Conservation (phyloP, 2,113 vertebrate species). For the Coptodon bakossiorum region DNA sequence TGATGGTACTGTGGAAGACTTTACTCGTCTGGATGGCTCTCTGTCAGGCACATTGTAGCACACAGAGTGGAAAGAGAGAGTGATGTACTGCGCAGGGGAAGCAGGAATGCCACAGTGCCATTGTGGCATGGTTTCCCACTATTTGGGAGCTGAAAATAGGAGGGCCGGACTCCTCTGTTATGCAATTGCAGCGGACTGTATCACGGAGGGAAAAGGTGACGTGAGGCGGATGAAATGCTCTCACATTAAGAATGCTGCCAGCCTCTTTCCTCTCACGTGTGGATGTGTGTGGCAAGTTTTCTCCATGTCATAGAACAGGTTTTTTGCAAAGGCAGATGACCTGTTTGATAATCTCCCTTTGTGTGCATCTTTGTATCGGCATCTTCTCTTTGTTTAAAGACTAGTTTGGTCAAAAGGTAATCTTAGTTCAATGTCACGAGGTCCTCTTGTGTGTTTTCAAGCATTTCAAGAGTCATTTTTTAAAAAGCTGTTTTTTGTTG, state of each 20-base stretch:
- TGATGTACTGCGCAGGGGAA: conserved; percentile 36
- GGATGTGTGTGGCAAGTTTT: conserved; percentile 17
- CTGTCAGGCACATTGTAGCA: conserved; percentile 2
- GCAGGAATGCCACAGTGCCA: conserved; percentile 49
- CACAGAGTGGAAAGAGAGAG: conserved; percentile 50
- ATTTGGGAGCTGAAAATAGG: conserved; percentile 44
- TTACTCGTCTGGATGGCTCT: conserved; percentile 37
- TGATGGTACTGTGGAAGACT: conserved; percentile 45
- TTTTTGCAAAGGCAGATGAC: conserved; percentile 1
- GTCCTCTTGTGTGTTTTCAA: not conserved
- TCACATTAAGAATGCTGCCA: conserved; percentile 51
- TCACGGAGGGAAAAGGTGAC: conserved; percentile 65
- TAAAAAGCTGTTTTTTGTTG: not conserved
- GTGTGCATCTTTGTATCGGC: not conserved
- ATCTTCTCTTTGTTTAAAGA: not conserved
- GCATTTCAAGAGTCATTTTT: not conserved
- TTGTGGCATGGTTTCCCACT: conserved; percentile 51
- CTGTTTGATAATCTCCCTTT: not conserved
- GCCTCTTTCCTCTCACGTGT: conserved; percentile 35
- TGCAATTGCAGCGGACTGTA: conserved; percentile 53
- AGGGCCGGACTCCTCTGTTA: conserved; percentile 43
- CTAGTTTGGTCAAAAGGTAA: not conserved
- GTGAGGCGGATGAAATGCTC: conserved; percentile 68
- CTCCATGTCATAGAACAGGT: conserved; percentile 12
- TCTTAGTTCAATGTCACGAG: not conserved